Base-by-base conservation (phyloP, 2,888 invertebrate species). In the Diarsia dahlii region DNA sequence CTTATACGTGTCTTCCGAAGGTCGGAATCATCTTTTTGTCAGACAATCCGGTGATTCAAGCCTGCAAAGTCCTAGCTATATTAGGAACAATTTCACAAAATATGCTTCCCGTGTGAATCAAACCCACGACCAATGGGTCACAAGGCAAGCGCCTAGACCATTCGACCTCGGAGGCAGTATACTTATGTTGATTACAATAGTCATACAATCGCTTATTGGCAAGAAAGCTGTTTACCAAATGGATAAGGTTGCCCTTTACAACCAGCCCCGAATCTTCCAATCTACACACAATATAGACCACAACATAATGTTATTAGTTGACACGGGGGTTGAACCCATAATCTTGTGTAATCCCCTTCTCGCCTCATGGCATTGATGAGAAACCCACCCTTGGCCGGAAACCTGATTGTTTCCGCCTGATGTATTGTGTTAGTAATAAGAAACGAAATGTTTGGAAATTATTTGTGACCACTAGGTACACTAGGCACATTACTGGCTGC, bases 271-370 rank as follows among this genome's bases (percentile, higher is more conserved):
- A 71, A 46, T 52, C 15, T 39, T 39, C 52, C 34, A n/a, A 28
- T 79, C 62, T 48, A n/a, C 46, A 28, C 52, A 54, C 80, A 76
- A 79, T 50, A 15, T 10, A 46, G 15, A 79, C 39, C 79, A 71
- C 20, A 62, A 67, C 20, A 79, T 79, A 79, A 62, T 28, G 13
- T 28, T 45, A 58, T 68, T 79, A 76, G 46, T 71, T 71, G 28
- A 9, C 62, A 54, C 28, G 56, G 10, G 45, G 45, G 68, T 68
- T 58, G 20, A 50, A n/a, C 20, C 15, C 62, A 28, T 28, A 62
- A 79, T 46, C 80, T 39, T 62, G 18, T 68, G 58, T 78, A 68
- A 78, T 34, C 69, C 28, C 78, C 15, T 58, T 58, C 48, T 58
- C 5, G 52, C 58, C 45, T 48, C 48, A n/a, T 60, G 39, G 48